These are phyloP conservation scores for Cerastis rubricosa DNA, from an alignment of 2,888 invertebrate genomes.

Conservation along the genomic window DNA sequence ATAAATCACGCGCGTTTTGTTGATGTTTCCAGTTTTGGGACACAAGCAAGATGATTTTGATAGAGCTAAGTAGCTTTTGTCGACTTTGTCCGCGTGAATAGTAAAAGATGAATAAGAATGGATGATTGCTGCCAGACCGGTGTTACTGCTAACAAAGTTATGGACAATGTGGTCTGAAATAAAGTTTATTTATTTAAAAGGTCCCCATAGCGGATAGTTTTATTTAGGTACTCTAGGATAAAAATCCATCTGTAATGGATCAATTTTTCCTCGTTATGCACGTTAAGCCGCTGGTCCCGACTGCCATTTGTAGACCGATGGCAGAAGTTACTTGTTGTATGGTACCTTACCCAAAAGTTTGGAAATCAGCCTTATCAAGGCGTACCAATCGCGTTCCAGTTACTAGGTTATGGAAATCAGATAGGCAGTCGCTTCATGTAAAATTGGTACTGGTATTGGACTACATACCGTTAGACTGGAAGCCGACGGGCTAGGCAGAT, in stretches of 20 bases:
- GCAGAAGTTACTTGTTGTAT: not conserved
- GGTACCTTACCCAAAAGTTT: not conserved
- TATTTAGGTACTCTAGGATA: too few species aligned
- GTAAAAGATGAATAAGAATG: too few species aligned
- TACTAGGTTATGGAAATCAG: not conserved
- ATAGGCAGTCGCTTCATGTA: not conserved
- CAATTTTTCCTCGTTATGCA: not conserved
- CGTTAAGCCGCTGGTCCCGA: not conserved
- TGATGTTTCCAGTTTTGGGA: not conserved
- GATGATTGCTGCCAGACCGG: too few species aligned
- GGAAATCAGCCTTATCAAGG: not conserved
- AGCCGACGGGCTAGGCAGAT: not conserved
- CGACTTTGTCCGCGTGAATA: not conserved
- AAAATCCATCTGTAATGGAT: too few species aligned
- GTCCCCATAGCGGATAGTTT: not conserved
- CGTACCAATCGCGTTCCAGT: not conserved
- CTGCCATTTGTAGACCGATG: not conserved
- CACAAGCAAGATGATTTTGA: conserved; percentile 3
- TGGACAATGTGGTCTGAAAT: too few species aligned
- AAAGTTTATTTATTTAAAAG: not conserved
- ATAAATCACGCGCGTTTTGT: conserved; percentile 56
- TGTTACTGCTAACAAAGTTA: too few species aligned
- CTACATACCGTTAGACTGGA: not conserved
- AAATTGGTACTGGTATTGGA: too few species aligned
- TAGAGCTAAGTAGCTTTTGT: not conserved